These are phyloP conservation scores for Poliocrania exsul DNA, from an alignment of 2,797 vertebrate species.

Conservation along the genomic window DNA sequence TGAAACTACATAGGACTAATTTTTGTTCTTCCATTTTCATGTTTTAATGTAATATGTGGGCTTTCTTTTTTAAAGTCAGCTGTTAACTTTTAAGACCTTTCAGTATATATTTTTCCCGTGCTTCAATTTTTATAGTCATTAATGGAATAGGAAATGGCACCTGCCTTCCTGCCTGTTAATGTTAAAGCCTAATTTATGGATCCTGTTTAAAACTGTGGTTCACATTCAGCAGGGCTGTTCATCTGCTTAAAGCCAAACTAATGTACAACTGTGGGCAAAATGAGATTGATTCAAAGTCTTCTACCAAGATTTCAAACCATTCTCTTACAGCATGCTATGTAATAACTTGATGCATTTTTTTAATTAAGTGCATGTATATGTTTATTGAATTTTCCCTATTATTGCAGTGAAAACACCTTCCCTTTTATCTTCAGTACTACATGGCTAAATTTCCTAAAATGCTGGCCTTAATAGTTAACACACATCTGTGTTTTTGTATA, in stretches of 20 bases:
- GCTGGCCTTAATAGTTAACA: neutral
- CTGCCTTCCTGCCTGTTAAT: neutral
- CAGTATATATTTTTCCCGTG: neutral
- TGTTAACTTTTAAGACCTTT: neutral
- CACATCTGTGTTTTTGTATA: neutral
- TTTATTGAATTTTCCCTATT: neutral
- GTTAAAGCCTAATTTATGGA: slow-evolving; percentile 14
- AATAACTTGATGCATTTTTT: neutral
- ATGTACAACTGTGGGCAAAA: neutral
- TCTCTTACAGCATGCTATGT: neutral
- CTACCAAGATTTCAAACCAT: neutral
- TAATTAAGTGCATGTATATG: neutral
- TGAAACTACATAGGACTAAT: neutral
- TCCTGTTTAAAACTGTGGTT: neutral
- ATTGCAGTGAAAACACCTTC: neutral
- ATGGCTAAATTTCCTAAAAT: neutral
- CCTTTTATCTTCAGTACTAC: neutral
- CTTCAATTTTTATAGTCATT: slow-evolving; percentile 11
- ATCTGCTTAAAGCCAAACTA: neutral
- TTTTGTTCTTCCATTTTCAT: slow-evolving; percentile 24
- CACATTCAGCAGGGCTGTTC: neutral
- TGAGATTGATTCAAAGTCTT: neutral
- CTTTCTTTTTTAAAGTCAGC: slow-evolving; percentile 37
- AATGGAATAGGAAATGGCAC: slow-evolving; percentile 9
- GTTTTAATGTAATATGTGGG: neutral